These are phyloP conservation scores for Eriocheir sinensis DNA, from an alignment of 1,140 invertebrate species.

Conservation along the genomic window DNA sequence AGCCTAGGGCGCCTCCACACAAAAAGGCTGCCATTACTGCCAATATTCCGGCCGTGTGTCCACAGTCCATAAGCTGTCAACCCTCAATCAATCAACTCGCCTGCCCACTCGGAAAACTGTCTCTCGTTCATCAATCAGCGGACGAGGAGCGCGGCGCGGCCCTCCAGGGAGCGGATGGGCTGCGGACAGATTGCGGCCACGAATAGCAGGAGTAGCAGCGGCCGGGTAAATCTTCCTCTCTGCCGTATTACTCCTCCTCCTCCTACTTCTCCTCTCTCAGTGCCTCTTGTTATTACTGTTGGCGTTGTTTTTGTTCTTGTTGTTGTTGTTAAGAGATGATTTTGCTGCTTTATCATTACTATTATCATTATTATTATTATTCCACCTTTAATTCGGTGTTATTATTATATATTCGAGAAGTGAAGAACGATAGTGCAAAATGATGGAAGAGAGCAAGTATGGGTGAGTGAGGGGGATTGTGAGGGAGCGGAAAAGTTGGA, in stretches of 20 bases:
- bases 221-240: not conserved
- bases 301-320: no score
- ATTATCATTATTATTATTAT: no score
- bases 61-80: conserved; percentile 65
- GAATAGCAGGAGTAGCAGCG: not conserved
- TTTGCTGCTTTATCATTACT: no score
- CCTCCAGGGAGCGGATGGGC: not conserved
- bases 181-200: not conserved
- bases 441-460: no score
- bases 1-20: conserved; percentile 10
- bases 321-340: no score
- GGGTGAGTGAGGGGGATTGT: no score
- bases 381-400: no score
- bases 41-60: conserved; percentile 56
- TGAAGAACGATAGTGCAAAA: no score
- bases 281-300: no score
- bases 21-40: conserved; percentile 52
- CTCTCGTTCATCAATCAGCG: conserved; percentile 62
- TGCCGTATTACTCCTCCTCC: not conserved
- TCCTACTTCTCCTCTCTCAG: no score
- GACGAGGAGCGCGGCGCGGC: not conserved
- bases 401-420: no score
- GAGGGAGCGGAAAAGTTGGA: no score
- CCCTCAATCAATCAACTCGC: conserved; percentile 67
- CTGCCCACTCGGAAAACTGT: conserved; percentile 66